Conservation (phyloP, 92 coral and sea anemone species). For the Umimayanthus chanpuru region DNA sequence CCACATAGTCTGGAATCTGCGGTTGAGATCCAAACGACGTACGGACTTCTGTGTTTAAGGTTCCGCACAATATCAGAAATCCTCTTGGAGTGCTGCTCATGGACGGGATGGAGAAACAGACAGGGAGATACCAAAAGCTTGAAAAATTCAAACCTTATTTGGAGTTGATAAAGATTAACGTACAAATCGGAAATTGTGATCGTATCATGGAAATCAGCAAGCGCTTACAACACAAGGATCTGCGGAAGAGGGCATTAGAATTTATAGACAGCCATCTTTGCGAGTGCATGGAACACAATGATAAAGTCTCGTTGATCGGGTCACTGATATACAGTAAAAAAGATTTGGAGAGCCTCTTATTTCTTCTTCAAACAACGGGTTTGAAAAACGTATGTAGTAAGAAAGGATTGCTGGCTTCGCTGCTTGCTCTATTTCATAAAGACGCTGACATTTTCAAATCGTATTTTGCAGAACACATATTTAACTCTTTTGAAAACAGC, state of each 20-base stretch:
- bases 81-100: too few relatives aligned
- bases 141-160: background rate
- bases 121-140: background rate
- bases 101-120: background rate
- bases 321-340: conserved; percentile 18
- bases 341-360: conserved; percentile 2
- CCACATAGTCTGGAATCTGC: background rate
- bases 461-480: background rate
- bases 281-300: background rate
- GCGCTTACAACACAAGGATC: background rate
- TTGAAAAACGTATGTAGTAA: background rate
- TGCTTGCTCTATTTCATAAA: background rate
- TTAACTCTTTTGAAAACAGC: background rate
- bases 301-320: conserved; percentile 5
- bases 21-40: background rate
- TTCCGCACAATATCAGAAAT: background rate
- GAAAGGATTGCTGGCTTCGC: background rate
- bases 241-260: background rate
- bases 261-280: background rate
- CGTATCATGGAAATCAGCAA: background rate
- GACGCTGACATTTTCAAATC: conserved; percentile 19
- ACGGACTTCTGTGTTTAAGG: background rate
- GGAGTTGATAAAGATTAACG: background rate
- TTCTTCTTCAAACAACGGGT: conserved; percentile 26
- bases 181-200: background rate